Conservation (phyloP, 37 sponge, comb jelly and placozoan species). For the Axinella damicornis region DNA sequence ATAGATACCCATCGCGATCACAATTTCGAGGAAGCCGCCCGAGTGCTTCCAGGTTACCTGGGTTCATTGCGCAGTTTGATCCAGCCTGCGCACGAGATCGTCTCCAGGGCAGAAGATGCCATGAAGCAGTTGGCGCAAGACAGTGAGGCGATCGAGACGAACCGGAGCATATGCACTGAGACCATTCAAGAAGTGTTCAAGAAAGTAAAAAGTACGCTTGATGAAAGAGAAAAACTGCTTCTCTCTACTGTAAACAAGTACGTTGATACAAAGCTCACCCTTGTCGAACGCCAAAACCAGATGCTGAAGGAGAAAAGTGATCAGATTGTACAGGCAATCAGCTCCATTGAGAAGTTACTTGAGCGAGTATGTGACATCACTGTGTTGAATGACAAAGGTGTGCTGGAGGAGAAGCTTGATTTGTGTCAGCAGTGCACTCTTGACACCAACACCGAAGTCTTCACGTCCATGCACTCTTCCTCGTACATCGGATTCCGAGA, state of each 20-base stretch:
- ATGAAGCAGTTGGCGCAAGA: not conserved
- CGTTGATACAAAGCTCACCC: not conserved
- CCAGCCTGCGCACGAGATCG: not conserved
- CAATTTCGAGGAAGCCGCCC: not conserved
- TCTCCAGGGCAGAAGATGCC: not conserved
- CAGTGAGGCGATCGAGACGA: not conserved
- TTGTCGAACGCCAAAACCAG: not conserved
- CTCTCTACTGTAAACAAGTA: not conserved
- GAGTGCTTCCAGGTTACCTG: not conserved
- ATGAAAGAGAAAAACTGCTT: not conserved
- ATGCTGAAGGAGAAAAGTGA: not conserved
- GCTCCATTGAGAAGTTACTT: not conserved
- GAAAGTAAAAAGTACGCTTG: not conserved
- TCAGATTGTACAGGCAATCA: not conserved
- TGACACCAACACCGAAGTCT: slow-evolving; percentile 14
- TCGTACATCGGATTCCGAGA: slow-evolving; percentile 42
- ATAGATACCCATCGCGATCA: not conserved
- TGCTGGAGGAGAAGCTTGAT: slow-evolving; percentile 5
- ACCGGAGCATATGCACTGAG: not conserved
- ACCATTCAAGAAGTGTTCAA: not conserved
- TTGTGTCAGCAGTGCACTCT: slow-evolving; percentile 13
- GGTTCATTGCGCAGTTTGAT: not conserved
- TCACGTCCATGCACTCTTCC: slow-evolving; percentile 34
- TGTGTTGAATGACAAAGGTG: slow-evolving; percentile 13
- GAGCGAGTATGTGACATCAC: not conserved